Conservation (phyloP, 2,888 invertebrate species). For the Spodoptera exigua region DNA sequence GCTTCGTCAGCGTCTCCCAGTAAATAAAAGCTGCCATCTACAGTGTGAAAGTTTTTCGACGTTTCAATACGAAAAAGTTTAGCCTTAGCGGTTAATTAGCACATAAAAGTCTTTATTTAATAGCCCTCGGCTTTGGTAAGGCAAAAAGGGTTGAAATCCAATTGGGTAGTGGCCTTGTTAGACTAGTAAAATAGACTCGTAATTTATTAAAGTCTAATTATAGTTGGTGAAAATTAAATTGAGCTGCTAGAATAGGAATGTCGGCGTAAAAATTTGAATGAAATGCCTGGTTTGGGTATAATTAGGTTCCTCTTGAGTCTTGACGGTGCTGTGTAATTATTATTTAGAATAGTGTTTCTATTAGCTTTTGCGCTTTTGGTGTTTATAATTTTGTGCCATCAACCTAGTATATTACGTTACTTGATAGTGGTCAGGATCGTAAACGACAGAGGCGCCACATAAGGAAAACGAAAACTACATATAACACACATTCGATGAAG, state of each 20-base stretch:
- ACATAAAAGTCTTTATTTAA: constrained; percentile 29
- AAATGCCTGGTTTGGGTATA: too few species aligned
- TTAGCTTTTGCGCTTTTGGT: too few species aligned
- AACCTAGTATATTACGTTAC: too few species aligned
- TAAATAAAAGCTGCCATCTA: constrained; percentile 16
- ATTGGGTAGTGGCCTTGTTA: constrained; percentile 15
- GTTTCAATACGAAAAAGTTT: background rate
- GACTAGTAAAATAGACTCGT: constrained; percentile 10
- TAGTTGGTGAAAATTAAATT: constrained; percentile 16
- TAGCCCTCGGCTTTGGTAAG: constrained; percentile 18
- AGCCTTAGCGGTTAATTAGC: constrained; percentile 11
- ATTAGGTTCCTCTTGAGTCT: too few species aligned
- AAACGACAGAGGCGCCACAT: too few species aligned
- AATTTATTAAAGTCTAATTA: constrained; percentile 25
- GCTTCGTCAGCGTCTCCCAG: constrained; percentile 7
- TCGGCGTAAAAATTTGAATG: too few species aligned
- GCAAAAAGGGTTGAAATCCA: constrained; percentile 15
- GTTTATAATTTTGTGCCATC: too few species aligned
- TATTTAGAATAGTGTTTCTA: too few species aligned
- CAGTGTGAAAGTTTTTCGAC: constrained; percentile 11
- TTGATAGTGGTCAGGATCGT: too few species aligned
- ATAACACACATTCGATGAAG: too few species aligned
- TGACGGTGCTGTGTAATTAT: too few species aligned
- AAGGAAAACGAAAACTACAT: too few species aligned
- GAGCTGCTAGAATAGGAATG: background rate